Evolutionary conservation across 2,797 vertebrate species (phyloP), one percentile per base, ranked within the genome.

Genomic region (Danio jaintianensis): DNA sequence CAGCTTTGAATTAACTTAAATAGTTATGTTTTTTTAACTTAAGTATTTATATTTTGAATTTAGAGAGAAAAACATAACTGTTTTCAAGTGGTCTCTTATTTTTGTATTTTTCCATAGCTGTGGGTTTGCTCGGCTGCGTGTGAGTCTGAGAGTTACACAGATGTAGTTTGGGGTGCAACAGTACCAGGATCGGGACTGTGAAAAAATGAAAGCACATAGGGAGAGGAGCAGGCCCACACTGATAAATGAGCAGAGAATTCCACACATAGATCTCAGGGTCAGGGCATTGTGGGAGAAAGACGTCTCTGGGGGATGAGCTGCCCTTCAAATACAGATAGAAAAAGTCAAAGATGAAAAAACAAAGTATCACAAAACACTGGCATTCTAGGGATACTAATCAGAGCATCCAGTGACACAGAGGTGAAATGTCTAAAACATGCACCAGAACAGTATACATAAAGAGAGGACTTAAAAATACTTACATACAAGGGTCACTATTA

Each of bases 191-290:
- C 50, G 36, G 62, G 42, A 68, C 20, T 68, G 62, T 47, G 40
- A 38, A 48, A 20, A 68, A 67, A 50, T 50, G 9, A 20, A 76
- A 66, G 13, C 42, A 59, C 15, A 40, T 6, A 50, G 29, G 13
- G 16, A 67, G 53, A 78, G 22, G 40, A 68, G 1, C 7, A 22
- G 18, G 15, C 40, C 43, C 53, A 11, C 75, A 18, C 42, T 68
- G 52, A 78, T 68, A 59, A 47, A 68, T 38, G 10, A 50, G 20
- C 50, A 48, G 64, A 58, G 22, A 56, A 77, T 77, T 77, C 52
- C 63, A 20, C 40, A 67, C 75, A 66, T n/a, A 67, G 75, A 77
- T 68, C 40, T 43, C 63, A 47, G 42, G 52, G 63, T 78, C 64
- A 68, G 42, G 11, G 53, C 63, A 48, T 38, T 38, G 52, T 45